Conservation (phyloP, 2,797 vertebrate genomes). For the Xyrichtys novacula region DNA sequence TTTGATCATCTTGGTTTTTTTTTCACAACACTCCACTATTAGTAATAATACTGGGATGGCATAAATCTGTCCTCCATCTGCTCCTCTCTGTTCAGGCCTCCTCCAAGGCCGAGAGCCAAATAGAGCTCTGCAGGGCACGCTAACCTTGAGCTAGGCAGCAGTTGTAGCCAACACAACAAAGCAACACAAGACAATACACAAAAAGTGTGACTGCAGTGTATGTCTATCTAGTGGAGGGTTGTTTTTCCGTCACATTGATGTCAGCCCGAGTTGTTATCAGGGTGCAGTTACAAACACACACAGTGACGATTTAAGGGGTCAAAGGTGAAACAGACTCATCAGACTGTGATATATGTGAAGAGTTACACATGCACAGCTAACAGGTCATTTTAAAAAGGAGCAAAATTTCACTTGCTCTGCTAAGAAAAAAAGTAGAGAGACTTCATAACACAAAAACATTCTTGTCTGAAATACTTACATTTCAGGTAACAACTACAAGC, state of each 20-base stretch:
- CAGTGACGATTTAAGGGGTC: constrained; percentile 33
- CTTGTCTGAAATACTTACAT: too few species aligned
- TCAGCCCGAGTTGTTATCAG: constrained; percentile 62
- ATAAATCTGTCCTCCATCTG: constrained; percentile 44
- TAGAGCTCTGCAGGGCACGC: constrained; percentile 40
- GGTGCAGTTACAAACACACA: constrained; percentile 41
- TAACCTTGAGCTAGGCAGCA: constrained; percentile 77
- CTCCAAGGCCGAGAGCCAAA: constrained; percentile 75
- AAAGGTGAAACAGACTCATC: constrained; percentile 41
- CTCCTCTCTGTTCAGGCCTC: constrained; percentile 35
- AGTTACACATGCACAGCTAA: too few species aligned
- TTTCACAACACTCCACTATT: too few species aligned
- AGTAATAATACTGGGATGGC: constrained; percentile 34
- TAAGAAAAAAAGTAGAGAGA: too few species aligned
- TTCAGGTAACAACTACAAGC: too few species aligned
- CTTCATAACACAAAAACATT: too few species aligned
- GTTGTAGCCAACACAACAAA: constrained; percentile 77
- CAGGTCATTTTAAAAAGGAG: neutral
- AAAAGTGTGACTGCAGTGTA: constrained; percentile 5
- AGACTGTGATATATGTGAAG: neutral
- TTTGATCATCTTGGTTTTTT: constrained; percentile 20
- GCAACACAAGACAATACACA: constrained; percentile 72
- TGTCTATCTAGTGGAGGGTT: constrained; percentile 36
- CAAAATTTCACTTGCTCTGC: too few species aligned
- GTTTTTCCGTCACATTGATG: constrained; percentile 36